phyloP scores from a whole-genome alignment of 2,113 vertebrate species.

The Rissa tridactyla region DNA sequence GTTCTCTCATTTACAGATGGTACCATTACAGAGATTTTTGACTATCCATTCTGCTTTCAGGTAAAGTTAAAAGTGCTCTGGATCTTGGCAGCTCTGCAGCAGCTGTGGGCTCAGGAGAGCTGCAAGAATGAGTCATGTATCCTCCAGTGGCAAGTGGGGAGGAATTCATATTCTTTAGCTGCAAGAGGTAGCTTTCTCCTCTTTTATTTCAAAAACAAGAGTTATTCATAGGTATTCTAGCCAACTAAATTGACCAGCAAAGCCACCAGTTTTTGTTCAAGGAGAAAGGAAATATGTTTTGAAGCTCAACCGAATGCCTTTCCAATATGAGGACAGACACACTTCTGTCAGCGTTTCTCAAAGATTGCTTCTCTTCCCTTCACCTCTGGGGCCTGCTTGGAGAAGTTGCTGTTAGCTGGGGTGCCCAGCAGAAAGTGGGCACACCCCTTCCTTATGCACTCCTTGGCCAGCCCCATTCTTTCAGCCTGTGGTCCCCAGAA shows the following conservation, averaged over 20 bases:
- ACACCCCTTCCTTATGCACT: accelerated
- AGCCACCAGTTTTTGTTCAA: neutral
- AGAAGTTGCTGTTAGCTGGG: neutral
- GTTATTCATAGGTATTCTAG: neutral
- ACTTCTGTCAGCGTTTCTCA: neutral
- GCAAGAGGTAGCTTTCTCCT: neutral
- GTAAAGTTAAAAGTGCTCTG: slow-evolving; percentile 35
- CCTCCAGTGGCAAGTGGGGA: neutral
- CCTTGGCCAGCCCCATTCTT: neutral
- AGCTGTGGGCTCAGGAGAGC: slow-evolving; percentile 27
- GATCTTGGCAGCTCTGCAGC: slow-evolving; percentile 30
- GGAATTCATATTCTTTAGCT: neutral
- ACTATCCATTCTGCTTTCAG: slow-evolving; percentile 33
- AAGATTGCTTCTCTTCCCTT: neutral
- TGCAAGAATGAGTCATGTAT: slow-evolving; percentile 36
- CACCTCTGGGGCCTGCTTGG: neutral
- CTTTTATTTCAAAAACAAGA: neutral
- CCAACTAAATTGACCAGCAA: neutral
- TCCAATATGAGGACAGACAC: neutral
- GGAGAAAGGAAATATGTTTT: neutral
- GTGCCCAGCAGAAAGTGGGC: neutral
- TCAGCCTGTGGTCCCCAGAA: neutral
- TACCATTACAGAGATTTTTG: slow-evolving; percentile 31
- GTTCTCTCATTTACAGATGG: slow-evolving; percentile 41
- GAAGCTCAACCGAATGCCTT: neutral